These are phyloP conservation scores for Enteromius unitaeniatus DNA, from an alignment of 2,797 vertebrate genomes.

Conservation along the genomic window DNA sequence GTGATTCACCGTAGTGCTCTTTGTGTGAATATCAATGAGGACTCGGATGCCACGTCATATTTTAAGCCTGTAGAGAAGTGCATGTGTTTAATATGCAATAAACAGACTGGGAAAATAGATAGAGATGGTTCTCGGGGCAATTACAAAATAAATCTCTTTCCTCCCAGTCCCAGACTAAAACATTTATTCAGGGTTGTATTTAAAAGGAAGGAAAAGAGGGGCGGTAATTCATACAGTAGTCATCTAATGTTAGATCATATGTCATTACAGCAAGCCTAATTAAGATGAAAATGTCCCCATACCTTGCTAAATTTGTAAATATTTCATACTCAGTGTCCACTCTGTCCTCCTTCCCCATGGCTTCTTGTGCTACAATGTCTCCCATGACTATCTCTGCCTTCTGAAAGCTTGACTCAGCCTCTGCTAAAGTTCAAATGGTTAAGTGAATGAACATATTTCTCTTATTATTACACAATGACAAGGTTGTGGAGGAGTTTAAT, in stretches of 20 bases:
- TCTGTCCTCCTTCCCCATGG: constrained; percentile 71
- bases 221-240: not conserved
- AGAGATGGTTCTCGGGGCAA: not conserved
- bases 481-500: not conserved
- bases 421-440: constrained; percentile 70
- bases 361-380: constrained; percentile 69
- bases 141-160: not conserved
- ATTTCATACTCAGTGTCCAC: constrained; percentile 70
- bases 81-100: not conserved
- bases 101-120: not conserved
- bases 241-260: not conserved
- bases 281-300: not conserved
- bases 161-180: not conserved
- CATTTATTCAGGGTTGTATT: not conserved
- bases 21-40: constrained; percentile 48
- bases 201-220: not conserved
- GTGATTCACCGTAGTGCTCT: constrained; percentile 51
- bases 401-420: constrained; percentile 70
- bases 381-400: constrained; percentile 70
- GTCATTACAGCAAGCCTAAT: not conserved
- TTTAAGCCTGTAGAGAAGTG: constrained; percentile 12
- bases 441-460: constrained; percentile 55
- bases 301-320: constrained; percentile 74
- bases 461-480: not conserved
- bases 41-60: constrained; percentile 20